These are phyloP conservation scores for Ophion ventricosus DNA, from an alignment of 2,888 invertebrate genomes.

Conservation along the genomic window DNA sequence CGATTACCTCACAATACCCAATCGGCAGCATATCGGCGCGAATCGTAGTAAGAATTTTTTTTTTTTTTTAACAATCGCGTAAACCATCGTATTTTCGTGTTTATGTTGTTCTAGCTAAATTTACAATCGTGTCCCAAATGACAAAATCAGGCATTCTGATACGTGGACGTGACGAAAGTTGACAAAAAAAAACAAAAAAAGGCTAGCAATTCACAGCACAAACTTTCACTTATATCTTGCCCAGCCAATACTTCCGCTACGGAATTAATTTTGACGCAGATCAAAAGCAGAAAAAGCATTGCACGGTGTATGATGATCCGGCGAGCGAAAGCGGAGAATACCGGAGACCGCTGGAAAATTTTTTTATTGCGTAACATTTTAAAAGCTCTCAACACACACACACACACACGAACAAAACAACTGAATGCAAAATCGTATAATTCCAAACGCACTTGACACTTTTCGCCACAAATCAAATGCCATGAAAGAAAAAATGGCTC, in stretches of 20 bases:
- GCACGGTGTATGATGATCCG: constrained; percentile 3
- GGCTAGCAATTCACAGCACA: not conserved
- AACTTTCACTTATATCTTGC: not conserved
- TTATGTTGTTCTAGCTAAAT: constrained; percentile 3
- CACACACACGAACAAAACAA: not conserved
- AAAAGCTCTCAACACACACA: not conserved
- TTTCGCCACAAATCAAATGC: not conserved
- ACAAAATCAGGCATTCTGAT: not conserved
- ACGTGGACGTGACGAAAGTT: not conserved
- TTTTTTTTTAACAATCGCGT: too few relatives aligned
- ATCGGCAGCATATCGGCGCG: not conserved
- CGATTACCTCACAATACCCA: not conserved
- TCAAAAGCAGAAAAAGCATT: constrained; percentile 29
- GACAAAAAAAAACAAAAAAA: not conserved
- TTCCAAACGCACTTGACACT: not conserved
- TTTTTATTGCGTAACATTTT: not conserved
- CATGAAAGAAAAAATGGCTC: not conserved
- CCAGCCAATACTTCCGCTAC: not conserved
- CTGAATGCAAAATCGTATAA: not conserved
- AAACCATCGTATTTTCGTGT: constrained; percentile 18
- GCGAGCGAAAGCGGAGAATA: not conserved
- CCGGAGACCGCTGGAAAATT: not conserved
- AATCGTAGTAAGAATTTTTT: too few relatives aligned
- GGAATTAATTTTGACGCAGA: constrained; percentile 4
- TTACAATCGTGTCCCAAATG: not conserved